These are phyloP conservation scores for Ichneumoninae sp. DNA, from an alignment of 2,888 invertebrate species.

Conservation along the genomic window DNA sequence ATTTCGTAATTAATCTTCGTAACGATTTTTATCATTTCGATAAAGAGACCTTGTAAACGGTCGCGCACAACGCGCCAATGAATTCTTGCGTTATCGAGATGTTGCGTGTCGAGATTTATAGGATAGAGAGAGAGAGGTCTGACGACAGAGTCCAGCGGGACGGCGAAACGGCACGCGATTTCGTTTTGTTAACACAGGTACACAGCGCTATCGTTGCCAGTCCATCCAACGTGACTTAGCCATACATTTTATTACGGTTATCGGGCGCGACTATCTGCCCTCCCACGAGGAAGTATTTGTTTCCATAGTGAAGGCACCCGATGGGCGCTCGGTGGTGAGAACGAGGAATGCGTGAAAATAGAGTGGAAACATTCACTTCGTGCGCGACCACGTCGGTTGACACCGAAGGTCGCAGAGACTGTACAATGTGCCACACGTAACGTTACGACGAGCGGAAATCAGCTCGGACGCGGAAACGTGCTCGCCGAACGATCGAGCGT, in stretches of 20 bases:
- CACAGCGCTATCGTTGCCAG: constrained; percentile 8
- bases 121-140: too few species aligned
- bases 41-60: neutral
- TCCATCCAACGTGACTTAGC: neutral
- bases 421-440: constrained; percentile 9
- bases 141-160: neutral
- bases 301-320: neutral
- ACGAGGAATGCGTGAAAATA: constrained; percentile 1
- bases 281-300: neutral
- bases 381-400: neutral
- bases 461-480: constrained; percentile 48
- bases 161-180: neutral
- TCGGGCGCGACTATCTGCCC: constrained; percentile 25
- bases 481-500: constrained; percentile 44
- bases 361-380: constrained; percentile 15
- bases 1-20: neutral
- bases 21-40: neutral
- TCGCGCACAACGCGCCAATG: neutral
- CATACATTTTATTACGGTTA: constrained; percentile 38
- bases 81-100: neutral
- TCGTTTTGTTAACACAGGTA: neutral
- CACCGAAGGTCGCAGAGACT: constrained; percentile 38
- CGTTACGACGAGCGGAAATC: constrained; percentile 38
- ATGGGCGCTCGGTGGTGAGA: neutral
- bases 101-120: neutral